Percentiles rank a stretch among this genome's conserved stretches.
Conservation (phyloP, 2,888 invertebrate species). For the Tetrapedia diversipes region DNA sequence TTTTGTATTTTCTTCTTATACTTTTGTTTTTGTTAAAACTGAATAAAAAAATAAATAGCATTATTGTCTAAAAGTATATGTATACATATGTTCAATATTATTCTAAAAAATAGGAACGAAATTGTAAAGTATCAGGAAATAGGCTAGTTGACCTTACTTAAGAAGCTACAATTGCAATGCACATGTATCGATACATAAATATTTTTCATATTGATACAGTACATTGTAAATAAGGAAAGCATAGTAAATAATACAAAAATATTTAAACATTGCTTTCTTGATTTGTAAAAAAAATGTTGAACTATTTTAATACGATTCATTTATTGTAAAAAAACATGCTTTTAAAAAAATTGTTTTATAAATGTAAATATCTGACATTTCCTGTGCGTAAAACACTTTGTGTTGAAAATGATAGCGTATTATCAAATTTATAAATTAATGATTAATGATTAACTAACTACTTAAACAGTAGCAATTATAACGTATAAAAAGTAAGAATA, state of each 20-base stretch:
- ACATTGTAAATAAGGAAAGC: not conserved
- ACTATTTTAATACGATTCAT: not conserved
- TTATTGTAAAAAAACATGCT: not conserved
- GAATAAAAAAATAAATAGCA: not conserved
- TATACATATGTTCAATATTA: not conserved
- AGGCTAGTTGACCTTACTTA: constrained; percentile 44
- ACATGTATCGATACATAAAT: constrained; percentile 18
- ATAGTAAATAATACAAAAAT: not conserved
- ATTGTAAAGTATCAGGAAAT: constrained; percentile 25
- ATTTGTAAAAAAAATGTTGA: not conserved
- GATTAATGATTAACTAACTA: no score
- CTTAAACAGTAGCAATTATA: no score
- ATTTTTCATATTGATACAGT: constrained; percentile 1
- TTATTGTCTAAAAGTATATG: not conserved
- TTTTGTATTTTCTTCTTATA: no score
- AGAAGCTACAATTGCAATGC: constrained; percentile 16
- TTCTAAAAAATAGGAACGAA: constrained; percentile 12
- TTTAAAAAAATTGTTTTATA: no score
- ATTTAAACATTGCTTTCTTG: not conserved
- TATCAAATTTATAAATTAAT: no score
- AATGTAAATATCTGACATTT: no score
- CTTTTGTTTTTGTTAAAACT: no score
- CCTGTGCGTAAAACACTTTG: no score
- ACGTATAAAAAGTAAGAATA: no score
- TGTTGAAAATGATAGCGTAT: no score